Evolutionary conservation across 2,888 invertebrate genomes (phyloP).

Genomic region (Tanytarsus gracilentus): DNA sequence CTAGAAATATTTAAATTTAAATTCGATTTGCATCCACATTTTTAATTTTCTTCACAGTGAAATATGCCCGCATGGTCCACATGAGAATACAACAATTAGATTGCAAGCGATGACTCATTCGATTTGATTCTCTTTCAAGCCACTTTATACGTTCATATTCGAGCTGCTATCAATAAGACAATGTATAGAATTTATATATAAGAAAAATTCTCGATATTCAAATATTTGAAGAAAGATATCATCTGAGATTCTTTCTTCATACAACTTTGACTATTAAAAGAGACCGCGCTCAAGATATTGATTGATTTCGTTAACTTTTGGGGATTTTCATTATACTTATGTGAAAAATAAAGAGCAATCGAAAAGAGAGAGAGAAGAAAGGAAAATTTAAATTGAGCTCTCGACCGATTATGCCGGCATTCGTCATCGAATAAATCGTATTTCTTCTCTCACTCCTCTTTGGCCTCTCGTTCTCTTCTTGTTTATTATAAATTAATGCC

Average conservation of each 20-base stretch:
- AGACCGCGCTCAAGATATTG: background rate
- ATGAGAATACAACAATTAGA: no score
- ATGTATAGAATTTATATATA: background rate
- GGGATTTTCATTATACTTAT: constrained; percentile 11
- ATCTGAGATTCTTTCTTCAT: no score
- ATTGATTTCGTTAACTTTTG: constrained; percentile 5
- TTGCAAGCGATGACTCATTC: no score
- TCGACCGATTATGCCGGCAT: background rate
- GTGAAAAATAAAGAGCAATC: background rate
- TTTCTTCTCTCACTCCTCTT: background rate
- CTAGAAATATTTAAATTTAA: no score
- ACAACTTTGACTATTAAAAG: no score
- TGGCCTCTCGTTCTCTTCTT: background rate
- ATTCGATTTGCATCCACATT: no score
- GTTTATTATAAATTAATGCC: constrained; percentile 15
- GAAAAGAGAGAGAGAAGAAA: background rate
- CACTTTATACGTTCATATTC: background rate
- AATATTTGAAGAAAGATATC: constrained; percentile 7
- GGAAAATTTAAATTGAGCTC: constrained; percentile 24
- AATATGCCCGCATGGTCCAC: no score
- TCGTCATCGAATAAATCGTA: constrained; percentile 9
- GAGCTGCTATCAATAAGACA: background rate
- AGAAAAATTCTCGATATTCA: background rate
- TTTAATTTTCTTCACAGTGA: no score
- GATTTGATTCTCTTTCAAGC: no score